Conservation (phyloP, 64 coral and sea anemone genomes). For the Stichodactyla mertensii region DNA sequence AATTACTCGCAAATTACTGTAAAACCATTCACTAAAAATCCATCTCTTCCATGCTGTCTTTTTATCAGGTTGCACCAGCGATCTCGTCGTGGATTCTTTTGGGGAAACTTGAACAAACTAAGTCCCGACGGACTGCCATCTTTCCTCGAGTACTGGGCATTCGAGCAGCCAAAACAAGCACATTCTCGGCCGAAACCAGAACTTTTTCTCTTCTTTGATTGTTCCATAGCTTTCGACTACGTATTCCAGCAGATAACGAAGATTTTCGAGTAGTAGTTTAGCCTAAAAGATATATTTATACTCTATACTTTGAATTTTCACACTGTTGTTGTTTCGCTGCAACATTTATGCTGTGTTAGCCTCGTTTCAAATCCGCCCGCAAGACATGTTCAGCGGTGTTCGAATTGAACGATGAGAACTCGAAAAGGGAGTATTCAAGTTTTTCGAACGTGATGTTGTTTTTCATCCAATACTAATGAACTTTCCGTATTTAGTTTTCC, state of each 20-base stretch:
- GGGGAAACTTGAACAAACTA: conserved; percentile 25
- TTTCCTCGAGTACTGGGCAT: conserved; percentile 4
- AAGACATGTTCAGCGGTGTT: neutral
- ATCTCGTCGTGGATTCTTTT: conserved; percentile 16
- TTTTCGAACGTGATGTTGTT: too few relatives aligned
- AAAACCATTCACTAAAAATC: neutral
- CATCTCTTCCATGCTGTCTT: conserved; percentile 28
- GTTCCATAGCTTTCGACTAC: conserved; percentile 4
- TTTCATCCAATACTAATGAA: too few relatives aligned
- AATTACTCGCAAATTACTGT: conserved; percentile 17
- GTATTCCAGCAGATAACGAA: neutral
- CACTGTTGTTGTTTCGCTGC: neutral
- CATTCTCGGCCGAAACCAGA: conserved; percentile 17
- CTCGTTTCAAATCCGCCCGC: conserved; percentile 23
- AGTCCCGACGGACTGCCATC: neutral
- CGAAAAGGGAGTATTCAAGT: neutral
- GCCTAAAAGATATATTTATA: neutral
- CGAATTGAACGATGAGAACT: neutral
- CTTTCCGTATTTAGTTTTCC: too few relatives aligned
- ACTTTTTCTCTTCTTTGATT: conserved; percentile 25
- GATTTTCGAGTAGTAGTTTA: neutral
- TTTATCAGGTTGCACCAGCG: conserved; percentile 36
- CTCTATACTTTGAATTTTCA: neutral
- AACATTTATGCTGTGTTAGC: conserved; percentile 1
- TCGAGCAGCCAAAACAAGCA: conserved; percentile 25